Evolutionary conservation across 2,888 invertebrate species (phyloP).

Genomic region (Eutolmus rufibarbis): DNA sequence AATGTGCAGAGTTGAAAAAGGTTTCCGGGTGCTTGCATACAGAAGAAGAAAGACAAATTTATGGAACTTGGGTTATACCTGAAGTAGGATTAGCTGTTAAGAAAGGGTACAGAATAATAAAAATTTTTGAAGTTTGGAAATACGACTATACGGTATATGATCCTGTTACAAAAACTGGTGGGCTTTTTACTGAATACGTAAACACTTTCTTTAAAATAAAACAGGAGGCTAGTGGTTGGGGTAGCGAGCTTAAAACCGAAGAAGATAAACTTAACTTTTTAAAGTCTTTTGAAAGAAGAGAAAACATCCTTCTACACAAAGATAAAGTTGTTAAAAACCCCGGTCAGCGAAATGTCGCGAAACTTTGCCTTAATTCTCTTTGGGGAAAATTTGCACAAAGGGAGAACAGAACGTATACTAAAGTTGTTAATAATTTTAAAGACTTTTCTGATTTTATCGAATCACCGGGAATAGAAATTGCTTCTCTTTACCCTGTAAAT

Average conservation of each 20-base stretch:
- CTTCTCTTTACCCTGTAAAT: neutral
- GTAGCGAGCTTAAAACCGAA: neutral
- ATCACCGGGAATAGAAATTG: neutral
- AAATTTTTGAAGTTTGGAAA: slow-evolving; percentile 26
- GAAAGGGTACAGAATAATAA: slow-evolving; percentile 1
- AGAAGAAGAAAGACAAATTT: neutral
- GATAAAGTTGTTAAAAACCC: neutral
- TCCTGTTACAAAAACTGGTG: slow-evolving; percentile 12
- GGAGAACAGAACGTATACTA: neutral
- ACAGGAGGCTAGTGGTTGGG: slow-evolving; percentile 22
- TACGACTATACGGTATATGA: slow-evolving; percentile 10
- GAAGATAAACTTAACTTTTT: neutral
- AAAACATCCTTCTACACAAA: neutral
- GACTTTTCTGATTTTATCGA: neutral
- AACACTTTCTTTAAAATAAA: slow-evolving; percentile 35
- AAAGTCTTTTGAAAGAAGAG: neutral
- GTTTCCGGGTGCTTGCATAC: neutral
- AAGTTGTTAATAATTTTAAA: neutral
- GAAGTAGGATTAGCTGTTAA: neutral
- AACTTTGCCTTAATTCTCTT: neutral
- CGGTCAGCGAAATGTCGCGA: neutral
- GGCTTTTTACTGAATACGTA: slow-evolving; percentile 36
- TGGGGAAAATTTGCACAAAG: slow-evolving; percentile 6
- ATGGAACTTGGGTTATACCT: neutral
- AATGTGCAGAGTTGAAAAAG: neutral